Conservation (phyloP, 2,113 vertebrate species). For the Lutjanus erythropterus region DNA sequence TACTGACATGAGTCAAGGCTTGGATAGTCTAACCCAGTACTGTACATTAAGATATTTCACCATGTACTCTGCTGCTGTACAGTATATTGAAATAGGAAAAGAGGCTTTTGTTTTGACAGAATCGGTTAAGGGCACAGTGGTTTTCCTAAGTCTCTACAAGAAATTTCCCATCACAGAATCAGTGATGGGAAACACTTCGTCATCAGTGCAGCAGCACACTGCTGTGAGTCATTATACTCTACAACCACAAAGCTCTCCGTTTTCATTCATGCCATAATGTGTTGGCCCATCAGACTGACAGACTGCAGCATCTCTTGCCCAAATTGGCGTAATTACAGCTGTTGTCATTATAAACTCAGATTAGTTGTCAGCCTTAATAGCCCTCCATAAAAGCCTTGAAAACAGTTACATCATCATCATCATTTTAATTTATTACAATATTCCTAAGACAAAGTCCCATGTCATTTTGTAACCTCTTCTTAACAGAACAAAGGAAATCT, state of each 20-base stretch:
- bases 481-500: conserved; percentile 31
- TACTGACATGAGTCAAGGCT: conserved; percentile 19
- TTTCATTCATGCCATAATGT: conserved; percentile 69
- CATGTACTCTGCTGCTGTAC: conserved; percentile 2
- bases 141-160: conserved; percentile 51
- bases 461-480: conserved; percentile 24
- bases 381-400: conserved; percentile 35
- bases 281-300: conserved; percentile 56
- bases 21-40: background rate
- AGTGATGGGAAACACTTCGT: conserved; percentile 71
- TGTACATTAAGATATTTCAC: conserved; percentile 4
- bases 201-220: conserved; percentile 55
- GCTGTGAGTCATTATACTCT: conserved; percentile 67
- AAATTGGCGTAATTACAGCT: conserved; percentile 62
- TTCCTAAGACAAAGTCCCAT: conserved; percentile 11
- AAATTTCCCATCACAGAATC: conserved; percentile 54
- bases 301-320: conserved; percentile 58
- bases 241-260: conserved; percentile 64
- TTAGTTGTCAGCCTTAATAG: conserved; percentile 52
- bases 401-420: conserved; percentile 53
- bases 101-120: conserved; percentile 55
- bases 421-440: conserved; percentile 40
- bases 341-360: conserved; percentile 59
- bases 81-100: conserved; percentile 30
- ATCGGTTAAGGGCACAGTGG: conserved; percentile 40